Evolutionary conservation across 2,797 vertebrate species (phyloP).

Genomic region (Platalea minor): DNA sequence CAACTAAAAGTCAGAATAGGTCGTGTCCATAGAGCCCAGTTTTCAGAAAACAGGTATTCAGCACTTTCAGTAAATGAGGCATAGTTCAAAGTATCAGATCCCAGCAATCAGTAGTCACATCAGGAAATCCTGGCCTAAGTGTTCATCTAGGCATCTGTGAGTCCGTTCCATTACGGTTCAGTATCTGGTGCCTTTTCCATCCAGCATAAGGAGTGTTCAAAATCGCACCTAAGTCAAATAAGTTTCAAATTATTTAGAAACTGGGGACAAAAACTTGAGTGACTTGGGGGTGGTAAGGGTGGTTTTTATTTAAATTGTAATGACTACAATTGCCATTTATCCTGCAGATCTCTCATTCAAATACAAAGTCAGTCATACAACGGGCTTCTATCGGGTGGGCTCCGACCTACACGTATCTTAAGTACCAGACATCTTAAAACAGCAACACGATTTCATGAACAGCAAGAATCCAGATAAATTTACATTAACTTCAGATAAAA

Average conservation of each 20-base stretch:
- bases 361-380: not conserved
- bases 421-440: not conserved
- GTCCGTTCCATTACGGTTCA: not conserved
- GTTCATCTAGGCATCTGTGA: not conserved
- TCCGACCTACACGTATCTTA: not conserved
- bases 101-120: not conserved
- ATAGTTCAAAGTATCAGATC: not conserved
- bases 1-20: not conserved
- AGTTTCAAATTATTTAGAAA: not conserved
- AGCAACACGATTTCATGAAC: not conserved
- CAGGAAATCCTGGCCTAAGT: not conserved
- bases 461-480: constrained; percentile 25
- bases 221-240: not conserved
- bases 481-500: constrained; percentile 22
- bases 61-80: not conserved
- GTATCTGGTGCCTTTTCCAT: not conserved
- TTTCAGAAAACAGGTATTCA: constrained; percentile 15
- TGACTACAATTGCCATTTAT: not conserved
- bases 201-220: not conserved
- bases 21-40: not conserved
- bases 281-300: too few relatives aligned
- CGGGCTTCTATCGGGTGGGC: fast-evolving
- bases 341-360: not conserved
- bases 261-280: not conserved
- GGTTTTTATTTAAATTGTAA: not conserved